Conservation (phyloP, 1,140 invertebrate species). For the Zelostemma sp. region DNA sequence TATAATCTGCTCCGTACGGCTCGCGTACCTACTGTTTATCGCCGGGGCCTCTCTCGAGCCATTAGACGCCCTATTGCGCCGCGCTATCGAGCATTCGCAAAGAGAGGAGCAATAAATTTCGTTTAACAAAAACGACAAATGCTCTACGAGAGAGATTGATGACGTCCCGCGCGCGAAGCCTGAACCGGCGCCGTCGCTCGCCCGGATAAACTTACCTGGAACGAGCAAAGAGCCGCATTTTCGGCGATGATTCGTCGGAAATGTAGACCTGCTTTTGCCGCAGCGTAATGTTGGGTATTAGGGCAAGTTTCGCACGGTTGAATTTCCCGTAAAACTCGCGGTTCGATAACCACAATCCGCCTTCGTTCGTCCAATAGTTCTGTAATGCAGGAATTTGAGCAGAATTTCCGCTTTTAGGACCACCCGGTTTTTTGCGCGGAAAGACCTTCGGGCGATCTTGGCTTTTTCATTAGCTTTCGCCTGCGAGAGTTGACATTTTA, state of each 20-base stretch:
- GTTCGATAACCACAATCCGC: background rate
- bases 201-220: background rate
- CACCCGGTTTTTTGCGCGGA: background rate
- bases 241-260: background rate
- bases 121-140: constrained; percentile 12
- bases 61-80: constrained; percentile 40
- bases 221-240: background rate
- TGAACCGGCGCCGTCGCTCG: background rate
- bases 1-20: constrained; percentile 45
- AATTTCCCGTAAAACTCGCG: constrained; percentile 2
- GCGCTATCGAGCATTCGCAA: constrained; percentile 36
- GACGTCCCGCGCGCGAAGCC: background rate
- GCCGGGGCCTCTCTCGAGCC: constrained; percentile 35
- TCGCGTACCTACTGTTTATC: constrained; percentile 43
- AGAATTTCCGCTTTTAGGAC: background rate
- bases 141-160: background rate
- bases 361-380: background rate
- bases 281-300: background rate
- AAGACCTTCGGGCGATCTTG: background rate
- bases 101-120: constrained; percentile 27
- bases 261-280: background rate
- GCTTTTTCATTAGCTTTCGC: background rate
- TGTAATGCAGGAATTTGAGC: background rate
- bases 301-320: background rate
- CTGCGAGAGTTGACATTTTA: background rate